Percentiles rank a stretch among this genome's conserved stretches.
Conservation (phyloP, 2,888 invertebrate genomes). For the Drosophila vallismaia region DNA sequence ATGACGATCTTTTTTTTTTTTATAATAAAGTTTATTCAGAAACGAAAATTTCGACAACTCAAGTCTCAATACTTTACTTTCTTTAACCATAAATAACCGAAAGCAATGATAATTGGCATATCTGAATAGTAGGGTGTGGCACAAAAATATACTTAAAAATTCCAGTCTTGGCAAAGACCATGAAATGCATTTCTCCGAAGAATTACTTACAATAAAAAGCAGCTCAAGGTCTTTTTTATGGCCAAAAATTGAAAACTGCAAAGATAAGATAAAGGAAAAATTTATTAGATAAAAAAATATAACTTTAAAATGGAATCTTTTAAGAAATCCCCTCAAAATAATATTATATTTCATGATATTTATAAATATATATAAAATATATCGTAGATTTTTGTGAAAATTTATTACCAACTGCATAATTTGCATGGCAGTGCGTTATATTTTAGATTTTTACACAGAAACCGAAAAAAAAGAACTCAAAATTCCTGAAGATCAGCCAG, state of each 20-base stretch:
- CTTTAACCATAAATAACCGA: conserved; percentile 31
- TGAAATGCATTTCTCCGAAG: background rate
- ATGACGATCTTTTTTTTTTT: background rate
- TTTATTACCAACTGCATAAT: conserved; percentile 37
- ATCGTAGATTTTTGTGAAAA: conserved; percentile 4
- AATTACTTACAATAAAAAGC: conserved; percentile 63
- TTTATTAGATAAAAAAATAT: conserved; percentile 14
- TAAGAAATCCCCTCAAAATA: background rate
- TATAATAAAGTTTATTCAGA: background rate
- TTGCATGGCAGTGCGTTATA: conserved; percentile 25
- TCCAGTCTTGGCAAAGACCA: conserved; percentile 6
- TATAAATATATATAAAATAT: conserved; percentile 9
- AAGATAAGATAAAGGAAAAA: conserved; percentile 34
- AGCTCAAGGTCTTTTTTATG: conserved; percentile 35
- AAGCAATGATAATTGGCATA: conserved; percentile 30
- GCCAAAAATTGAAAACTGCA: conserved; percentile 46
- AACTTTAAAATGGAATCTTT: background rate
- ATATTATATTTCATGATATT: conserved; percentile 7
- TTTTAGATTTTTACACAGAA: conserved; percentile 50
- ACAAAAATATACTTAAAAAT: conserved; percentile 30
- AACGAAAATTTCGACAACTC: background rate
- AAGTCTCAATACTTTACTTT: conserved; percentile 41
- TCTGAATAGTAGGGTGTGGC: conserved; percentile 37
- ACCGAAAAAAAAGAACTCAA: conserved; percentile 41
- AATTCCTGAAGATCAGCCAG: conserved; percentile 69